Conservation (phyloP, 2,113 vertebrate species). For the Macquaria australasica region DNA sequence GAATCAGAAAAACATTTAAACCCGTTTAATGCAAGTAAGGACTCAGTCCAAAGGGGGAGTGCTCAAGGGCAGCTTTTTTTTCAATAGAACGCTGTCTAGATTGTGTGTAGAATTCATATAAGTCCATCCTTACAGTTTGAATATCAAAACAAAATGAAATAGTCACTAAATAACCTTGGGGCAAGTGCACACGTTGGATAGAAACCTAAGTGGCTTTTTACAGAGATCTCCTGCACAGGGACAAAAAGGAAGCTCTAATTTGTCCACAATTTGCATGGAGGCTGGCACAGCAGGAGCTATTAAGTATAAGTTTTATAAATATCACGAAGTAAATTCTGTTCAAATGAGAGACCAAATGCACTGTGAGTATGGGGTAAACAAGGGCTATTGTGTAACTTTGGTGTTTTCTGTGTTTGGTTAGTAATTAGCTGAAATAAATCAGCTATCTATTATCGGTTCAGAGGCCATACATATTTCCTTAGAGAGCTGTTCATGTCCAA, state of each 20-base stretch:
- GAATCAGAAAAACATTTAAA: constrained; percentile 13
- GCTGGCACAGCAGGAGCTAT: background rate
- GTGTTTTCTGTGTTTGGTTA: background rate
- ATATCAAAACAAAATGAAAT: constrained; percentile 30
- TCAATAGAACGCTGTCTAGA: background rate
- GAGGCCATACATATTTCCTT: background rate
- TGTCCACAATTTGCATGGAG: background rate
- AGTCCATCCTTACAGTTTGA: constrained; percentile 11
- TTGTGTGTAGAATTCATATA: constrained; percentile 38
- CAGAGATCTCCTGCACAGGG: background rate
- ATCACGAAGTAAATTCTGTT: background rate
- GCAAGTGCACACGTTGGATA: background rate
- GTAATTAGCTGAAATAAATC: background rate
- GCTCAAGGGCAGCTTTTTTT: constrained; percentile 8
- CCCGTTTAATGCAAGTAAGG: constrained; percentile 17
- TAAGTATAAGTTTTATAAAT: background rate
- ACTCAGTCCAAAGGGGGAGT: constrained; percentile 19
- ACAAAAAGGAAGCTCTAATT: background rate
- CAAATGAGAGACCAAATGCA: background rate
- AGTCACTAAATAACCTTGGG: constrained; percentile 12
- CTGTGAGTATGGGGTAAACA: background rate
- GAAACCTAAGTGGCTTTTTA: constrained; percentile 27
- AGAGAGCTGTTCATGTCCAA: background rate
- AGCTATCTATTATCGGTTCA: background rate
- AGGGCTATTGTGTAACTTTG: background rate